These are phyloP conservation scores for Perca schrenkii DNA, from an alignment of 2,113 vertebrate genomes.

Conservation along the genomic window DNA sequence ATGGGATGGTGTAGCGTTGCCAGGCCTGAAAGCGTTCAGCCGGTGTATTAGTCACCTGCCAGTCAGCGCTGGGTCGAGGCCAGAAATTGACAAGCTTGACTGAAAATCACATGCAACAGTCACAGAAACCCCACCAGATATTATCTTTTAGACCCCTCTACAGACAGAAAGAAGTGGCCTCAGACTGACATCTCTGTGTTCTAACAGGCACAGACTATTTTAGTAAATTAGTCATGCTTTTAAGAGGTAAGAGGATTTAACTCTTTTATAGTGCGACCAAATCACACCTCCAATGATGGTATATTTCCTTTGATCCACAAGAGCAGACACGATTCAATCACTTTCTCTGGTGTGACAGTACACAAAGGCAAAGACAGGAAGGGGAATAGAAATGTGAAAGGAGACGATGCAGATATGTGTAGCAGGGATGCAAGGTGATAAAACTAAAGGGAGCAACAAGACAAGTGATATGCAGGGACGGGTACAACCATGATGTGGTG, in stretches of 20 bases:
- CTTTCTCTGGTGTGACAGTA: conserved; percentile 24
- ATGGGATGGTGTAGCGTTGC: conserved; percentile 59
- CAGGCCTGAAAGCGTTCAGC: conserved; percentile 62
- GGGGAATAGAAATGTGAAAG: conserved; percentile 7
- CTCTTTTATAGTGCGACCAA: conserved; percentile 36
- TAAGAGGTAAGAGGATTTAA: conserved; percentile 54
- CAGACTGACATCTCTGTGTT: conserved; percentile 6
- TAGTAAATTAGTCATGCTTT: conserved; percentile 44
- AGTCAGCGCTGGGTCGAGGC: conserved; percentile 59
- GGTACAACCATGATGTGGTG: conserved; percentile 21
- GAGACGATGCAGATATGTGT: conserved; percentile 31
- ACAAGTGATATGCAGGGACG: conserved; percentile 34
- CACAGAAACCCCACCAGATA: conserved; percentile 24
- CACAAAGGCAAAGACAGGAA: conserved; percentile 13
- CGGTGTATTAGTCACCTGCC: conserved; percentile 75
- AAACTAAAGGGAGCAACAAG: conserved; percentile 48
- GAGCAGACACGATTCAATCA: conserved; percentile 44
- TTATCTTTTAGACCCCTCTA: neutral
- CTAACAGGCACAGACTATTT: conserved; percentile 16
- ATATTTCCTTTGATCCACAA: conserved; percentile 45
- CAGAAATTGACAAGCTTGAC: conserved; percentile 39
- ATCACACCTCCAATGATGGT: conserved; percentile 40
- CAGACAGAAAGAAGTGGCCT: conserved; percentile 15
- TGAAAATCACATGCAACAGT: conserved; percentile 34
- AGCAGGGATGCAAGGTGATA: conserved; percentile 50